Percentiles rank a stretch among this genome's conserved stretches.
phyloP scores from a whole-genome alignment of 2,797 vertebrate genomes.

The Darevskia mixta region DNA sequence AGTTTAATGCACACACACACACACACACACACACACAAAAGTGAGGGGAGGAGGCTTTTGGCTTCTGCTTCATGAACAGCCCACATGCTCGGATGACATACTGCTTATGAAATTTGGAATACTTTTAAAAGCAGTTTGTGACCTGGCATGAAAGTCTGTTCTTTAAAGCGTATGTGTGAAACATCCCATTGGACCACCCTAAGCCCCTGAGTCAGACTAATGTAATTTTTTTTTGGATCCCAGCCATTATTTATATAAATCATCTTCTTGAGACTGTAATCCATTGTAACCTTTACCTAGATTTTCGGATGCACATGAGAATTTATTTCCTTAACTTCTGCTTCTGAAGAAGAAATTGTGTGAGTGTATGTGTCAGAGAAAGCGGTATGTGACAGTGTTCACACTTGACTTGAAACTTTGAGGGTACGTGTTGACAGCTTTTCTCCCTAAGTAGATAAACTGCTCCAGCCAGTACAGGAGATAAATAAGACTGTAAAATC shows the following conservation, averaged over 20 bases:
- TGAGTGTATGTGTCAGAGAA: neutral
- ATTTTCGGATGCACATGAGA: neutral
- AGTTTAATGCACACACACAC: neutral
- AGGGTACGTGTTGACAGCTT: constrained; percentile 10
- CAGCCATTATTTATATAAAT: neutral
- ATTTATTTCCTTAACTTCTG: neutral
- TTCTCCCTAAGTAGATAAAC: neutral
- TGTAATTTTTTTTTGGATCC: neutral
- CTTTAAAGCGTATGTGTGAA: neutral
- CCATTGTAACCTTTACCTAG: neutral
- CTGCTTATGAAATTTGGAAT: neutral
- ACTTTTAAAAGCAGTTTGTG: neutral
- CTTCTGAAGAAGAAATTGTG: neutral
- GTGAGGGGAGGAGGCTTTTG: neutral
- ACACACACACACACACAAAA: no score
- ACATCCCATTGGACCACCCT: neutral
- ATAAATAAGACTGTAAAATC: neutral
- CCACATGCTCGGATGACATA: neutral
- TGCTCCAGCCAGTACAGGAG: neutral
- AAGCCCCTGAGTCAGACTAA: neutral
- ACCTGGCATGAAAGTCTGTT: neutral
- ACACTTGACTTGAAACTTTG: constrained; percentile 13
- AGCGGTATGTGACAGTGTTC: neutral
- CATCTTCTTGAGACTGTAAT: neutral
- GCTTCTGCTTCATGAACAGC: neutral